Base-by-base conservation (phyloP, 1,140 invertebrate genomes). In the Wasmannia auropunctata region DNA sequence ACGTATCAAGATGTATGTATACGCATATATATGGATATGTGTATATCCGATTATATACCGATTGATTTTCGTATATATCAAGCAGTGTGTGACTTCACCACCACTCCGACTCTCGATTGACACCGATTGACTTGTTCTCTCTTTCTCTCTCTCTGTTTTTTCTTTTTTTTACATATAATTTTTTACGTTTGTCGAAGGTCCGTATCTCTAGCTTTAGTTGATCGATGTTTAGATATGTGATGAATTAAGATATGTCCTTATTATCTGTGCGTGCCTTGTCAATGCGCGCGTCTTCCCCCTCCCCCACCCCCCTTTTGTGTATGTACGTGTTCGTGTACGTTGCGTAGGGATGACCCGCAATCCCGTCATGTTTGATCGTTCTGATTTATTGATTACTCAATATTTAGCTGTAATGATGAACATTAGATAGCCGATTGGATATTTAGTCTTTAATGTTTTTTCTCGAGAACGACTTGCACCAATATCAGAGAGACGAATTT, bases 221-320 rank as follows among this genome's bases (percentile, higher is more conserved):
- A 92, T 93, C 81, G 83, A 93, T 92, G 91, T 93, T 91, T 92
- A 91, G 88, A 88, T 92, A 86, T 92, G 87, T 90, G 88, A 88
- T 40, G 43, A n/a, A 70, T 46, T 77, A 34, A 51, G 63, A 28
- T 65, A 63, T 70, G 46, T 76, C 87, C 49, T 56, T 86, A n/a
- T n/a, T n/a, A 67, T 86, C 84, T 86, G 62, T 85, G 81, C 81
- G 81, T 79, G 40, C 72, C 74, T 85, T 72, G 46, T 51, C 72
- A 83, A 67, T 85, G 65, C 74, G 72, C 76, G 79, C 79, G 69
- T 76, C 67, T 69, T 14, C 22, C 16, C 28, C 37, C 69, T 56
- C 19, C 22, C 16, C 28, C 37, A n/a, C 19, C 22, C 16, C 28
- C 37, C 69, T 56, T 75, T 25, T 85, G 63, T 86, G 84, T 88